phyloP scores from a whole-genome alignment of 2,113 vertebrate species.

The Ophiodon elongatus region DNA sequence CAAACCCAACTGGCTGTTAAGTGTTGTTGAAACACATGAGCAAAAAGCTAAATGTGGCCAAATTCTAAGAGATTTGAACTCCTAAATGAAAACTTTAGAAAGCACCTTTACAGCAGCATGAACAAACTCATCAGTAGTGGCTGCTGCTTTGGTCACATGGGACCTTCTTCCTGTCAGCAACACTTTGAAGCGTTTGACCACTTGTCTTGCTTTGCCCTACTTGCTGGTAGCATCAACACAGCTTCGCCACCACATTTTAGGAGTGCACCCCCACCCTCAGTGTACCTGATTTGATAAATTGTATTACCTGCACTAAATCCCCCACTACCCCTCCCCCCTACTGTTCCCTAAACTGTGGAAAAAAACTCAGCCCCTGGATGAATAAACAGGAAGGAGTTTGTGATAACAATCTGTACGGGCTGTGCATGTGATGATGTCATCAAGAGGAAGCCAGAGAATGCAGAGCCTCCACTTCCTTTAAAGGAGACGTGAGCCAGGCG shows the following conservation, averaged over 20 bases:
- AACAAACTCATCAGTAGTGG: not conserved
- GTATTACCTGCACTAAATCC: not conserved
- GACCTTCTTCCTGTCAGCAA: not conserved
- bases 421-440: slow-evolving; percentile 70
- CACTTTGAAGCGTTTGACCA: no score
- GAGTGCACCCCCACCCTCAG: not conserved
- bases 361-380: slow-evolving; percentile 34
- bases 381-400: slow-evolving; percentile 84
- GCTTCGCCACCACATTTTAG: not conserved
- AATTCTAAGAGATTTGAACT: not conserved
- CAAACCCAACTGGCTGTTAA: not conserved
- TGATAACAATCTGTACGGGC: slow-evolving; percentile 76
- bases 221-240: not conserved
- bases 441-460: slow-evolving; percentile 68
- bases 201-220: not conserved
- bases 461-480: slow-evolving; percentile 73
- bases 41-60: not conserved
- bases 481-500: slow-evolving; percentile 69
- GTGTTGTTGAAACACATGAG: not conserved
- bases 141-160: not conserved
- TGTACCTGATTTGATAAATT: not conserved
- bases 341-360: slow-evolving; percentile 36
- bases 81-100: not conserved
- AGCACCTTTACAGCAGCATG: not conserved
- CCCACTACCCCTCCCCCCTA: not conserved